Base-by-base conservation (phyloP, 2,888 invertebrate genomes). In the Reticulitermes lucifugus region DNA sequence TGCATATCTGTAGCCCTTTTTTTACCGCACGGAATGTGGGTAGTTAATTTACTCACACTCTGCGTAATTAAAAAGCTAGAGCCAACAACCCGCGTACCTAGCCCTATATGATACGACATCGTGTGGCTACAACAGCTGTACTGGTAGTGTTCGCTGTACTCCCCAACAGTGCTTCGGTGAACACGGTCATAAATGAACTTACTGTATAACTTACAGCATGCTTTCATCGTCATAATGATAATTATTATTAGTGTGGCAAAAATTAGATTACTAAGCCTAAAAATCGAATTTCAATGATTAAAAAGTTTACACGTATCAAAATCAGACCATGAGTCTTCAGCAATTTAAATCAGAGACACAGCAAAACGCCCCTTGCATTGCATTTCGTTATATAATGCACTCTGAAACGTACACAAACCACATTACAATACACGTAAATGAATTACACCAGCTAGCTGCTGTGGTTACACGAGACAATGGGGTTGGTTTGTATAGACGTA, bases 41-140 rank as follows among this genome's bases (percentile, higher is more conserved):
- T 9, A 83, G 75, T 83, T 83, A 83, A 83, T 77, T 83, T 83
- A 75, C 55, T 83, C 73, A 71, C 75, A 75, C 75, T 73, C 75
- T 75, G 41, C 43, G 41, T 83, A 83, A 83, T 83, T 83, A 83
- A 83, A 75, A 73, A 51, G 35, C 29, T 35, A 41, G 73, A 41
- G 21, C 21, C 7, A 6, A 2, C 70, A 41, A 71, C 25, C 71
- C 29, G 25, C 35, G 35, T 71, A 71, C 9, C 71, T 35, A 35
- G 35, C 35, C 35, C 35, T 35, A 35, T 35, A 4, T 71, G 73
- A 73, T 73, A 9, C 73, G 73, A 73, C 41, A 73, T 41, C 41
- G 41, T 41, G 73, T 18, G 73, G 73, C 41, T 73, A 21, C 2
- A 73, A 73, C 41, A 41, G 35, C 41, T 7, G 41, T 14, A 41